Percentiles rank a stretch among this genome's conserved stretches.
phyloP scores from a whole-genome alignment of 92 coral and sea anemone species.

The Meandrina meandrites region DNA sequence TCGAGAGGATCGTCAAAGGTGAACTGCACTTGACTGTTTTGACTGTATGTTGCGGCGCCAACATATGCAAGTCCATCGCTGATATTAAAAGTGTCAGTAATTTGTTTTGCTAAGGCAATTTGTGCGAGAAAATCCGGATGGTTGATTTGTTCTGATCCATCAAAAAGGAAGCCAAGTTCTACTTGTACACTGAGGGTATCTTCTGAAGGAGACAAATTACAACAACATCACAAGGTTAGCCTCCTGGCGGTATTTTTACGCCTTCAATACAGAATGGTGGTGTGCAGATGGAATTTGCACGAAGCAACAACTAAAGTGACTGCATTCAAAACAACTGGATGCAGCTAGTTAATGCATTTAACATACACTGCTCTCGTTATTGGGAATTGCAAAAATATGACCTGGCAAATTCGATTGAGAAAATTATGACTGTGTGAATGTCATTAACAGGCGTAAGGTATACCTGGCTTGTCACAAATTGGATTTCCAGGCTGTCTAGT shows the following conservation, averaged over 20 bases:
- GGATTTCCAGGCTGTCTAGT: conserved; percentile 76
- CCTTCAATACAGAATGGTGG: too few relatives aligned
- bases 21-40: conserved; percentile 42
- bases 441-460: background rate
- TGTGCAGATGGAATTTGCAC: background rate
- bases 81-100: conserved; percentile 49
- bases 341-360: background rate
- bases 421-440: background rate
- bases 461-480: conserved; percentile 68
- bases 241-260: background rate
- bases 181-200: conserved; percentile 26
- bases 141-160: conserved; percentile 62
- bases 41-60: conserved; percentile 64
- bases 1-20: conserved; percentile 56
- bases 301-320: too few relatives aligned
- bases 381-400: background rate
- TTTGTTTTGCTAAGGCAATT: conserved; percentile 52
- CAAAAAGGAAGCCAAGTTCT: conserved; percentile 75
- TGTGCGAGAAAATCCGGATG: conserved; percentile 44
- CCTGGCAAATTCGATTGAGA: too few relatives aligned
- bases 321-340: background rate
- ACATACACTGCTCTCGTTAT: background rate
- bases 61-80: conserved; percentile 58
- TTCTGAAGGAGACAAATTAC: background rate
- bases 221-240: background rate